Conservation (phyloP, 2,888 invertebrate genomes). For the Aspidiotus rigidus region DNA sequence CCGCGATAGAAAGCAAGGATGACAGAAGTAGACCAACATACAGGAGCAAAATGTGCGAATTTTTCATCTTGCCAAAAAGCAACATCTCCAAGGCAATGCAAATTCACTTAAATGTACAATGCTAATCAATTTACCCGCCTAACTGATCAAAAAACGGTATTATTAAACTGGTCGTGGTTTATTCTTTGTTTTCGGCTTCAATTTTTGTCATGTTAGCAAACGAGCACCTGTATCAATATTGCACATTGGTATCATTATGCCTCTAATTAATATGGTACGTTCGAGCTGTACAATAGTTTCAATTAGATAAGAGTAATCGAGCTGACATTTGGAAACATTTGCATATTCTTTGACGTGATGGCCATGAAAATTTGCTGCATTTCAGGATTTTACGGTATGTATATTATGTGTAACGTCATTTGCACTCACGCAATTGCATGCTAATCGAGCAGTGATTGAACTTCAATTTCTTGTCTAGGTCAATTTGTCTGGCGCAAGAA, state of each 20-base stretch:
- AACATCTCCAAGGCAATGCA: too few relatives aligned
- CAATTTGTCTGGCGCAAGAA: too few relatives aligned
- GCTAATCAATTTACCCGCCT: too few relatives aligned
- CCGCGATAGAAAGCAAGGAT: background rate
- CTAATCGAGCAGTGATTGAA: too few relatives aligned
- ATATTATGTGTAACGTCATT: too few relatives aligned
- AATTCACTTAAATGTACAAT: too few relatives aligned
- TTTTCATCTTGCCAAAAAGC: background rate
- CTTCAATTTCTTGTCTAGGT: too few relatives aligned
- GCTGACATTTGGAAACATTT: background rate
- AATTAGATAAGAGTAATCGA: background rate
- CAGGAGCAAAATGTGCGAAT: background rate
- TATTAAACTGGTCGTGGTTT: background rate
- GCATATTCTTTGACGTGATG: background rate
- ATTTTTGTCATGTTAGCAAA: background rate
- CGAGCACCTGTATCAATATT: conserved; percentile 25
- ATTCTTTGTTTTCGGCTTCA: background rate
- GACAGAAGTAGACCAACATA: background rate
- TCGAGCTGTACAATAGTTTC: too few relatives aligned
- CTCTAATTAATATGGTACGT: background rate
- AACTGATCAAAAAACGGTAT: too few relatives aligned
- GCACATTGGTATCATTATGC: conserved; percentile 23
- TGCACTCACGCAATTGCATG: too few relatives aligned
- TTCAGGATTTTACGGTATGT: background rate
- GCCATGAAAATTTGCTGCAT: background rate